A percentile compares a stretch with the other conserved stretches of the same genome.
These are phyloP conservation scores for Euwallacea fornicatus DNA, from an alignment of 1,140 invertebrate genomes.

Conservation along the genomic window DNA sequence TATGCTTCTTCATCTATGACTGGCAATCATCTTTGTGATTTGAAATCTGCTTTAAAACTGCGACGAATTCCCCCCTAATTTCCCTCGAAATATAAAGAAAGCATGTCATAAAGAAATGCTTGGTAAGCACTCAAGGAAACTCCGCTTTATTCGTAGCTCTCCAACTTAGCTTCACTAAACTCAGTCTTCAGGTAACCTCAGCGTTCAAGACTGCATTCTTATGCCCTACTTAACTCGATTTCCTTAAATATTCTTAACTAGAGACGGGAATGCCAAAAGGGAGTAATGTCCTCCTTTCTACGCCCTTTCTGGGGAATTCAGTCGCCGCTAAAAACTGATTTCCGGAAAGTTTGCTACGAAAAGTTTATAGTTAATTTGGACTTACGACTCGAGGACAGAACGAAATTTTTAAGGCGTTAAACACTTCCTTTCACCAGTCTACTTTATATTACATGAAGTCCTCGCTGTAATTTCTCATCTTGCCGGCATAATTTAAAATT, in stretches of 20 bases:
- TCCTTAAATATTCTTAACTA: neutral
- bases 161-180: neutral
- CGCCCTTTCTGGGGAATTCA: neutral
- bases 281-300: neutral
- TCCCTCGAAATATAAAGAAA: neutral
- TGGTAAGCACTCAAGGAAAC: no score
- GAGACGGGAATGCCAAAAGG: neutral
- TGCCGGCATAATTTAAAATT: no score
- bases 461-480: no score
- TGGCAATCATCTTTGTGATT: no score
- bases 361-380: constrained; percentile 2
- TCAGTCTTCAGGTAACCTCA: neutral
- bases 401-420: constrained; percentile 1
- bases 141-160: no score
- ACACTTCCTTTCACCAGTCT: neutral
- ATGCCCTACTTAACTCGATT: constrained; percentile 2
- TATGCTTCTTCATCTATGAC: no score
- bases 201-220: neutral
- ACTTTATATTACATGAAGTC: neutral
- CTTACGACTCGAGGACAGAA: neutral
- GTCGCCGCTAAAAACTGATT: neutral
- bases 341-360: neutral
- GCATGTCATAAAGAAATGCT: no score
- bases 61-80: no score
- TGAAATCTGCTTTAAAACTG: no score